Evolutionary conservation across 2,797 vertebrate genomes (phyloP).

Genomic region (Lithobates pipiens): DNA sequence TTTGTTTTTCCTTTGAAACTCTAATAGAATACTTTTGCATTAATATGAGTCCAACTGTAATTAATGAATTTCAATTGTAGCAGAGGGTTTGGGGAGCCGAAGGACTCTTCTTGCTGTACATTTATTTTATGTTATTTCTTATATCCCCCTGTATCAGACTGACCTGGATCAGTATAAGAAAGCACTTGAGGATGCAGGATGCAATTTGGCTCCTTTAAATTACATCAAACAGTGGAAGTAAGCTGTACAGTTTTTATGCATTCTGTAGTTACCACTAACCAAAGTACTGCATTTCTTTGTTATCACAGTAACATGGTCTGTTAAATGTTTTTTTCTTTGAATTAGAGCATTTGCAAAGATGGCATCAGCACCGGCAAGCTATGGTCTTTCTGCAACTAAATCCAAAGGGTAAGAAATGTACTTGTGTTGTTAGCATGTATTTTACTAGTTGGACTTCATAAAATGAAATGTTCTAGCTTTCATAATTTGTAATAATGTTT

Average conservation of each 20-base stretch:
- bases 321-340: neutral
- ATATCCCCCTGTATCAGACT: constrained; percentile 75
- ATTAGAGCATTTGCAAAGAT: constrained; percentile 94
- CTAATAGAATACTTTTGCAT: too few relatives aligned
- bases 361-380: constrained; percentile 90
- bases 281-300: neutral
- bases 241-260: constrained; percentile 67
- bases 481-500: neutral
- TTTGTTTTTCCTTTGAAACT: too few relatives aligned
- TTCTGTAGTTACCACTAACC: neutral
- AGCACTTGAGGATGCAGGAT: constrained; percentile 87
- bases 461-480: neutral
- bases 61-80: neutral
- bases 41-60: too few relatives aligned
- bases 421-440: neutral
- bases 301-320: neutral
- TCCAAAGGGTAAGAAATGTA: constrained; percentile 85
- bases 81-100: neutral
- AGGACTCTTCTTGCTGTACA: neutral
- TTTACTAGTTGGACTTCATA: too few relatives aligned
- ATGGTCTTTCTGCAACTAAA: constrained; percentile 88
- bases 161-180: constrained; percentile 96
- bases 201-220: constrained; percentile 91
- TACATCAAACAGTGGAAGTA: constrained; percentile 99
- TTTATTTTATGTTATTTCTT: neutral